Percentiles rank a stretch among this genome's conserved stretches.
These are phyloP conservation scores for Molorchus minor DNA, from an alignment of 2,888 invertebrate species.

Conservation along the genomic window DNA sequence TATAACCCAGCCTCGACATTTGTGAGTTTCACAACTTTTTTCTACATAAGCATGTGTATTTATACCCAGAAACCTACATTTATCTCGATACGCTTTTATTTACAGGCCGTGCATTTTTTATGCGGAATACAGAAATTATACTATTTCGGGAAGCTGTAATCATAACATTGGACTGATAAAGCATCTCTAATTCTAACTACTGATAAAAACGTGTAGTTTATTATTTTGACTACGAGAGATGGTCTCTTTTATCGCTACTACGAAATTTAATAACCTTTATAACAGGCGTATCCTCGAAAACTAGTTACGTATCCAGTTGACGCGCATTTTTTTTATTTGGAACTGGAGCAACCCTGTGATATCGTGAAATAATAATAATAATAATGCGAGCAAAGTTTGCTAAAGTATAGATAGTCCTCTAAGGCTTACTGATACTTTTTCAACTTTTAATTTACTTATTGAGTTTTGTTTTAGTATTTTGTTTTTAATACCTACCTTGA, in stretches of 20 bases:
- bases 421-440: too few relatives aligned
- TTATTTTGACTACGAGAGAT: conserved; percentile 19
- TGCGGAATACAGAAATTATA: not conserved
- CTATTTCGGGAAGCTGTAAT: not conserved
- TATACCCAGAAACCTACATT: too few relatives aligned
- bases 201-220: not conserved
- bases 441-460: too few relatives aligned
- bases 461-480: too few relatives aligned
- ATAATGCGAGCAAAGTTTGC: too few relatives aligned
- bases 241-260: conserved; percentile 6
- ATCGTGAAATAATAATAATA: too few relatives aligned
- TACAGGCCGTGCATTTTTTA: not conserved
- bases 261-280: conserved; percentile 1
- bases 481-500: too few relatives aligned
- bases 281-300: conserved; percentile 2
- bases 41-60: too few relatives aligned
- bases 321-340: not conserved
- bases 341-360: not conserved
- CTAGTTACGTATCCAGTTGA: not conserved
- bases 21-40: too few relatives aligned
- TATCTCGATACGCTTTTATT: too few relatives aligned
- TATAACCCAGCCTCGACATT: too few relatives aligned
- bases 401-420: too few relatives aligned
- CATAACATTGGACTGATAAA: not conserved
- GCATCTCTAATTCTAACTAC: not conserved